Conservation (phyloP, 2,888 invertebrate genomes). For the Trissoscelio sp. region DNA sequence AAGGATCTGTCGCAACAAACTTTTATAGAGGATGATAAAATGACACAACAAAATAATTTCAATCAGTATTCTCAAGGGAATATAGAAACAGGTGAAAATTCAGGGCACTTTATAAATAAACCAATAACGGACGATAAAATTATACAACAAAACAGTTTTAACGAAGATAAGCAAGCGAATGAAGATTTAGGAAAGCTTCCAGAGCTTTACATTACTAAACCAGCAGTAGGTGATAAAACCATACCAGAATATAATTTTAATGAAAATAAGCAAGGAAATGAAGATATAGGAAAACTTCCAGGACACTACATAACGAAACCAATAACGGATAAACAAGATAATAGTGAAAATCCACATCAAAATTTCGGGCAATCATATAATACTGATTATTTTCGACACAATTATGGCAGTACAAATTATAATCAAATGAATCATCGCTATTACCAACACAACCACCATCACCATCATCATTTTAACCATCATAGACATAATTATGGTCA, state of each 20-base stretch:
- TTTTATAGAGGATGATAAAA: background rate
- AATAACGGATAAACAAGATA: background rate
- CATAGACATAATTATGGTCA: background rate
- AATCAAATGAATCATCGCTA: background rate
- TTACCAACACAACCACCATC: background rate
- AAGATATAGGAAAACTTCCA: background rate
- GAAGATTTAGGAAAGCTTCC: background rate
- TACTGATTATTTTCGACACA: too few relatives aligned
- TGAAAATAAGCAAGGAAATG: background rate
- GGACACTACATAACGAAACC: background rate
- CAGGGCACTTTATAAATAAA: background rate
- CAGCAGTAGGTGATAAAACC: background rate
- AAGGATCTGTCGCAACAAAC: background rate
- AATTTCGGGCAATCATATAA: too few relatives aligned
- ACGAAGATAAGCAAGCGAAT: background rate
- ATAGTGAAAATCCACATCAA: background rate
- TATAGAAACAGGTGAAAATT: background rate
- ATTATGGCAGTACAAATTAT: background rate
- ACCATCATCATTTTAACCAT: constrained; percentile 11
- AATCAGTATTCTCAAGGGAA: background rate
- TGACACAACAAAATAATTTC: background rate
- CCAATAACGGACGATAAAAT: background rate
- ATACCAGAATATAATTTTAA: background rate
- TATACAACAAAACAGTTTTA: background rate
- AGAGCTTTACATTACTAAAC: background rate